Evolutionary conservation across 2,888 invertebrate genomes (phyloP).

Genomic region (Morpho helenor): DNA sequence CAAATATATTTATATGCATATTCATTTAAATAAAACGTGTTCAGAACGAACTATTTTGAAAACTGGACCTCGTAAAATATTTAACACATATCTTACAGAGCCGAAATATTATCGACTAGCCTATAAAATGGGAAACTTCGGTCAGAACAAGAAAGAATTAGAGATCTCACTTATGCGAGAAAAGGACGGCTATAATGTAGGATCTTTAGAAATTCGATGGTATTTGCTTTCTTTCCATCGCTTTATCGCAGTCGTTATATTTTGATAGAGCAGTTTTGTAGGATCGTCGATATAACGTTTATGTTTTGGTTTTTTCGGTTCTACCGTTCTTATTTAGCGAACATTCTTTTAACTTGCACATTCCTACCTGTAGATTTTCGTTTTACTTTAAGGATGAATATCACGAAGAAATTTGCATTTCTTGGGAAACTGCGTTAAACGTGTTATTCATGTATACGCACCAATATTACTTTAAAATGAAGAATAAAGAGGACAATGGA

Average conservation of each 20-base stretch:
- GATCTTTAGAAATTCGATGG: constrained; percentile 73
- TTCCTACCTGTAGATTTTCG: not conserved
- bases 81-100: constrained; percentile 69
- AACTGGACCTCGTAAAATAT: constrained; percentile 75
- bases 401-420: too few relatives aligned
- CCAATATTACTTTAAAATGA: too few relatives aligned
- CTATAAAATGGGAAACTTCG: constrained; percentile 67
- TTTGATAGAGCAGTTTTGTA: constrained; percentile 74
- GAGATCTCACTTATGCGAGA: constrained; percentile 45
- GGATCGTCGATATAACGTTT: constrained; percentile 75
- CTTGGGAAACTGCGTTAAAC: too few relatives aligned
- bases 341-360: constrained; percentile 1
- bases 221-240: constrained; percentile 76
- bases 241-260: constrained; percentile 77
- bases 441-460: too few relatives aligned
- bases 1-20: too few relatives aligned
- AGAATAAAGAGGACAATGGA: too few relatives aligned
- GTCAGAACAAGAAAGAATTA: constrained; percentile 54
- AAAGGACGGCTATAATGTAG: constrained; percentile 63
- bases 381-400: not conserved
- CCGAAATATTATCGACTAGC: constrained; percentile 74
- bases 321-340: constrained; percentile 9
- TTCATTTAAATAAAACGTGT: too few relatives aligned
- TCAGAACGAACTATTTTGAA: constrained; percentile 42
- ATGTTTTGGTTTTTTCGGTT: constrained; percentile 63